Percentiles rank a stretch among this genome's conserved stretches.
Evolutionary conservation across 2,113 vertebrate species (phyloP).

Genomic region (Odocoileus hemionus): DNA sequence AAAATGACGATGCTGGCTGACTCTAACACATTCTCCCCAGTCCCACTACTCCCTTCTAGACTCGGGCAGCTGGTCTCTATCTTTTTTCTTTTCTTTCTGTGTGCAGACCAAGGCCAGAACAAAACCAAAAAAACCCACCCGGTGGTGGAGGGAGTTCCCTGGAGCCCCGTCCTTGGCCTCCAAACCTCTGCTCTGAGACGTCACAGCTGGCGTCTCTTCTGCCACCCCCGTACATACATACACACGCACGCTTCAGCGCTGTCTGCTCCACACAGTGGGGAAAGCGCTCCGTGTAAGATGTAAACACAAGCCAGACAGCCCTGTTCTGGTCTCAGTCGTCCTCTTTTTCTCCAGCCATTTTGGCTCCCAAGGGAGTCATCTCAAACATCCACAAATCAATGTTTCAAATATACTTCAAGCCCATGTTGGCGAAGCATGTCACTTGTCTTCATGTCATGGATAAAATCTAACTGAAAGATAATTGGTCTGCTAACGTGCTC

Average conservation of each 20-base stretch:
- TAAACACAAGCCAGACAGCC: not conserved
- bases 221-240: fast-evolving
- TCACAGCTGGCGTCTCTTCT: not conserved
- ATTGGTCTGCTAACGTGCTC: not conserved
- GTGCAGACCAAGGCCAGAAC: not conserved
- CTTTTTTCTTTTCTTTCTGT: not conserved
- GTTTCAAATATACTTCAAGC: not conserved
- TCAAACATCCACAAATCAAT: not conserved
- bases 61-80: not conserved
- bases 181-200: not conserved
- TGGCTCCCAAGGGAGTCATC: constrained; percentile 54
- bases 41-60: not conserved
- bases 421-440: not conserved
- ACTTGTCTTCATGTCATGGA: not conserved
- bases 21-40: not conserved
- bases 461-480: not conserved
- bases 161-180: not conserved
- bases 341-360: not conserved
- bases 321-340: not conserved
- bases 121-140: not conserved
- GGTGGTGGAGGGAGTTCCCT: not conserved
- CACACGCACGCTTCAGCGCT: fast-evolving
- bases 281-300: fast-evolving
- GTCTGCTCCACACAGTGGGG: too few species aligned
- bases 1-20: not conserved